Conservation (phyloP, 2,797 vertebrate species). For the Sitta carolinensis region DNA sequence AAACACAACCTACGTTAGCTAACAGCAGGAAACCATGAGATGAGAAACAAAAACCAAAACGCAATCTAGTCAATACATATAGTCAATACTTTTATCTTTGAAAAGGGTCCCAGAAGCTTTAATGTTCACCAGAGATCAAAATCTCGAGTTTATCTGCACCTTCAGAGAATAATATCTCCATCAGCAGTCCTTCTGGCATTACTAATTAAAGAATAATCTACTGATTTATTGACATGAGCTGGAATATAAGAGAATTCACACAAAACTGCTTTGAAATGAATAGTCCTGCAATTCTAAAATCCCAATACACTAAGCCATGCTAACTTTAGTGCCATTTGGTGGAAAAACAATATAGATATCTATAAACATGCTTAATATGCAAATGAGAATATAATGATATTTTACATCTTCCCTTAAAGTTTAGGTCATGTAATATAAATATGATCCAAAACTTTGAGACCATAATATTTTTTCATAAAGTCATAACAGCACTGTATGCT, state of each 20-base stretch:
- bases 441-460: background rate
- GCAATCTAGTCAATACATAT: background rate
- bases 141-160: constrained; percentile 1
- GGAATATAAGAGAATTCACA: constrained; percentile 9
- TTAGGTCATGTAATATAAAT: background rate
- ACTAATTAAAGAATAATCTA: constrained; percentile 37
- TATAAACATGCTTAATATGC: constrained; percentile 14
- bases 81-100: constrained; percentile 25
- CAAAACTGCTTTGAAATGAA: constrained; percentile 56
- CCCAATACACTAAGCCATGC: constrained; percentile 29
- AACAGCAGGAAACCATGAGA: background rate
- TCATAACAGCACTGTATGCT: background rate
- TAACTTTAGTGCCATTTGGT: constrained; percentile 62
- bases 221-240: constrained; percentile 15
- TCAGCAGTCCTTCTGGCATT: constrained; percentile 9
- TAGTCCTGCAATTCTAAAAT: constrained; percentile 50
- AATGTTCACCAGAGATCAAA: background rate
- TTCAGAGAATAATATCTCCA: constrained; percentile 18
- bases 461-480: background rate
- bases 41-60: constrained; percentile 5
- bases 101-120: constrained; percentile 22
- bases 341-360: constrained; percentile 39
- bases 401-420: constrained; percentile 19
- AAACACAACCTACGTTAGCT: background rate
- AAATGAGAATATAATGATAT: constrained; percentile 2